These are phyloP conservation scores for Drosophila truncata DNA, from an alignment of 1,140 invertebrate species.

Conservation along the genomic window DNA sequence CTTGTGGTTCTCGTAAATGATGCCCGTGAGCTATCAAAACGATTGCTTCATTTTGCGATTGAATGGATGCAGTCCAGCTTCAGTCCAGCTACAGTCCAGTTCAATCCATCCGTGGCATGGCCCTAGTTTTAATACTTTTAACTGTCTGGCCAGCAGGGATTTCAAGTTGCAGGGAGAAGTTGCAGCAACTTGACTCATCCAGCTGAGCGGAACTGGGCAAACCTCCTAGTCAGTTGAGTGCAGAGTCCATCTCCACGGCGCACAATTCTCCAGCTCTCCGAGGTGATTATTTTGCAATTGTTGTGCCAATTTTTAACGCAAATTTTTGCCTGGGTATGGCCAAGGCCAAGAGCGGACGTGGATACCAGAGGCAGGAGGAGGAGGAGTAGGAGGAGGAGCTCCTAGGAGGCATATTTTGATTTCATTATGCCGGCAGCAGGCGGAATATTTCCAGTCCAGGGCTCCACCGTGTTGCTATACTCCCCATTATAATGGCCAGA, in stretches of 20 bases:
- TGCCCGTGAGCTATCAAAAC: slow-evolving; percentile 65
- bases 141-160: slow-evolving; percentile 54
- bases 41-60: slow-evolving; percentile 63
- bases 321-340: slow-evolving; percentile 28
- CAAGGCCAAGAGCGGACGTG: slow-evolving; percentile 4
- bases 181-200: neutral
- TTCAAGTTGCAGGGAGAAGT: slow-evolving; percentile 2
- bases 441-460: slow-evolving; percentile 39
- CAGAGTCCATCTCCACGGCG: slow-evolving; percentile 21
- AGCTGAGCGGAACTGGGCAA: slow-evolving; percentile 39
- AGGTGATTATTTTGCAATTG: slow-evolving; percentile 78
- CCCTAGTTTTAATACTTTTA: slow-evolving; percentile 55
- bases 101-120: slow-evolving; percentile 4
- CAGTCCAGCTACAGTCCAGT: neutral
- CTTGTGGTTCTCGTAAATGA: slow-evolving; percentile 38
- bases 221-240: slow-evolving; percentile 18
- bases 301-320: slow-evolving; percentile 65
- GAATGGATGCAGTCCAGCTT: slow-evolving; percentile 26
- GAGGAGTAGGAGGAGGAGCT: neutral
- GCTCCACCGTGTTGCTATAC: slow-evolving; percentile 25
- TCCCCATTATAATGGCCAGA: slow-evolving; percentile 57
- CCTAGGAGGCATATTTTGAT: slow-evolving; percentile 64
- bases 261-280: slow-evolving; percentile 49
- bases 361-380: neutral
- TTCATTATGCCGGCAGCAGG: slow-evolving; percentile 61